A percentile compares a stretch with the other conserved stretches of the same genome.
Evolutionary conservation across 2,888 invertebrate genomes (phyloP).

Genomic region (Xestoiulus laeticollis): DNA sequence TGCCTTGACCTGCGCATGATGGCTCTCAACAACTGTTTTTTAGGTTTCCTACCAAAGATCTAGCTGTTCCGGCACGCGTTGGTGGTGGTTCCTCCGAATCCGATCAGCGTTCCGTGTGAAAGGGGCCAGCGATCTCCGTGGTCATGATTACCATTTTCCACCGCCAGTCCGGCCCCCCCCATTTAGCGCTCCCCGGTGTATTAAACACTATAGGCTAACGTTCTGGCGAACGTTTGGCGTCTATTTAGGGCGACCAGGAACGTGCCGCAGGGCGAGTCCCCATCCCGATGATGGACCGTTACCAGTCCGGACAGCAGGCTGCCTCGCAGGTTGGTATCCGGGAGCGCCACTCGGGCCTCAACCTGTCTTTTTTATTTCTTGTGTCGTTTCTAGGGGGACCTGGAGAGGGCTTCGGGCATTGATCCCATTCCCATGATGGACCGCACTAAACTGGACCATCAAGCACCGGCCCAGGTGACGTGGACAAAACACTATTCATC

Average conservation of each 20-base stretch:
- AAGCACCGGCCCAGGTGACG: slow-evolving; percentile 77
- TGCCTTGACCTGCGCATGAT: no score
- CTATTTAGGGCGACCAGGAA: slow-evolving; percentile 72
- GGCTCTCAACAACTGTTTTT: no score
- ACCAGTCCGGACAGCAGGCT: slow-evolving; percentile 77
- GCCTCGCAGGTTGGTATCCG: slow-evolving; percentile 69
- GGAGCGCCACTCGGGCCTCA: slow-evolving; percentile 27
- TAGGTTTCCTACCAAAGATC: not conserved
- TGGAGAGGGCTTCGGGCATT: slow-evolving; percentile 74
- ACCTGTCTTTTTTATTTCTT: slow-evolving; percentile 46
- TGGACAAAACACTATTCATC: not conserved
- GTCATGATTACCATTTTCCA: not conserved
- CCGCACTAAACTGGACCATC: slow-evolving; percentile 75
- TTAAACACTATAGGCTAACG: not conserved
- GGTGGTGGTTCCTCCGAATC: no score
- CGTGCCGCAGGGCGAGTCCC: slow-evolving; percentile 74
- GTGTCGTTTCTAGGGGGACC: slow-evolving; percentile 69
- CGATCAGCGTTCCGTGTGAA: not conserved
- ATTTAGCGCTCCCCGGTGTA: not conserved
- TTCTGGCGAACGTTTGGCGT: slow-evolving; percentile 59
- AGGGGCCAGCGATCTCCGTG: not conserved
- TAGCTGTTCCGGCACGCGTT: no score
- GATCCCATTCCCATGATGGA: slow-evolving; percentile 85
- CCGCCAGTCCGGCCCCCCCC: not conserved
- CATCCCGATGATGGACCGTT: slow-evolving; percentile 83